A percentile compares a stretch with the other conserved stretches of the same genome.
phyloP scores from a whole-genome alignment of 1,140 invertebrate genomes.

The Planococcus citri region DNA sequence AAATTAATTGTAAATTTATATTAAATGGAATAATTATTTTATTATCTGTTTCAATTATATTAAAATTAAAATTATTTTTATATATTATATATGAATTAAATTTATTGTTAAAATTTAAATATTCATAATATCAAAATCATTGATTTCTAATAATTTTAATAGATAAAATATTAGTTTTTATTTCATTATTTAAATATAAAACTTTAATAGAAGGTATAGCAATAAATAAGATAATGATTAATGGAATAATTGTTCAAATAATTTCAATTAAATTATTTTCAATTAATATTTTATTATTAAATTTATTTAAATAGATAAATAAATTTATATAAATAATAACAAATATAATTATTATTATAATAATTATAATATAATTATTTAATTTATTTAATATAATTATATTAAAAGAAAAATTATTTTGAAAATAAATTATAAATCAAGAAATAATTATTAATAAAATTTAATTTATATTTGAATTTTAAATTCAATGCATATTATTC shows the following conservation, averaged over 20 bases:
- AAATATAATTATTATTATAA: slow-evolving; percentile 36
- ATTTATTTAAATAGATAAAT: slow-evolving; percentile 31
- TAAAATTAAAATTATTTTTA: slow-evolving; percentile 41
- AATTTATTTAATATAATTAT: slow-evolving; percentile 48
- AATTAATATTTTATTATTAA: slow-evolving; percentile 33
- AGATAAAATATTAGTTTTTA: slow-evolving; percentile 38
- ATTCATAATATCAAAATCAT: slow-evolving; percentile 57
- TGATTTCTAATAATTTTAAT: slow-evolving; percentile 51
- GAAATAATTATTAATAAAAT: slow-evolving; percentile 37
- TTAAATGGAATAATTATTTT: slow-evolving; percentile 42
- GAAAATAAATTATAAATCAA: slow-evolving; percentile 40
- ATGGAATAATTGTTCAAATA: slow-evolving; percentile 48
- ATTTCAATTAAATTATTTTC: slow-evolving; percentile 44
- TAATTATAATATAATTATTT: slow-evolving; percentile 43
- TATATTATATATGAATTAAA: slow-evolving; percentile 51
- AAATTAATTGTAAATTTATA: slow-evolving; percentile 42
- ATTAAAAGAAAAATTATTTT: slow-evolving; percentile 41
- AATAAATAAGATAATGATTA: slow-evolving; percentile 48
- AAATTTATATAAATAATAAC: slow-evolving; percentile 30
- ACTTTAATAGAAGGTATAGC: slow-evolving; percentile 44
- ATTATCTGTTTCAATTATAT: slow-evolving; percentile 51
- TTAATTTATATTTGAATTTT: slow-evolving; percentile 45
- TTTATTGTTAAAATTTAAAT: slow-evolving; percentile 45
- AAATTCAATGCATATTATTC: slow-evolving; percentile 42
- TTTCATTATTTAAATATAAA: slow-evolving; percentile 48